Base-by-base conservation (phyloP, 2,797 vertebrate genomes). In the Pipistrellus pipistrellus region DNA sequence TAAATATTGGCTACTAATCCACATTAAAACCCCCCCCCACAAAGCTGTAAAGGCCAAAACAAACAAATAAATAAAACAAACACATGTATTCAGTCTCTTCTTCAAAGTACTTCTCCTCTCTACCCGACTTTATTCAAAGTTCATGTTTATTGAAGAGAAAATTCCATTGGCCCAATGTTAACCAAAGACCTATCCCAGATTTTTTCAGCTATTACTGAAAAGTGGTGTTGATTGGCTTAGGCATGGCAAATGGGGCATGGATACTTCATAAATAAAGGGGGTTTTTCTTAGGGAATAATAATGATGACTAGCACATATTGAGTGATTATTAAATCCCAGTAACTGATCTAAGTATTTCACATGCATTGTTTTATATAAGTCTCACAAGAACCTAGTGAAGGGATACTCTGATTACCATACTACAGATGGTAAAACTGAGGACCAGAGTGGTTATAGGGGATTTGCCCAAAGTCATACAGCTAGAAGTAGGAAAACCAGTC, bases 1-100 rank as follows among this genome's bases (percentile, higher is more conserved):
- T 93, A 88, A 93, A 86, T 85, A 85, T 77, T 95, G 64, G 27
- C 38, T 91, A 68, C 73, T 57, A 75, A 59, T 57, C 38, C 38
- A 66, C 23, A 51, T 51, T 82, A 44, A 84, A 86, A 62, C 82
- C 35, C 35, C n/a, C n/a, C 35, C 38, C 38, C 38, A 53, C 48
- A 69, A 81, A 21, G 77, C 14, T 80, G 9, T 59, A 59, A 90
- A 1, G 13, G 46, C 30, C n/a, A 72, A 83, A 77, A 55, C n/a
- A 73, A 73, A 73, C 23, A 73, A 73, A 73, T 8, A 35, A 68
- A 64, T 18, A 4, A 44, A 72, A 2, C 85, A 90, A 91, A 82
- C 23, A 17, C 51, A 30, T 77, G 27, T 76, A 46, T 84, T 68
- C 12, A 82, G 38, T 55, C 80, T 91, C 41, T 96, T 84, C 53